Base-by-base conservation (phyloP, 2,888 invertebrate species). In the Cryptophagus acutangulus region DNA sequence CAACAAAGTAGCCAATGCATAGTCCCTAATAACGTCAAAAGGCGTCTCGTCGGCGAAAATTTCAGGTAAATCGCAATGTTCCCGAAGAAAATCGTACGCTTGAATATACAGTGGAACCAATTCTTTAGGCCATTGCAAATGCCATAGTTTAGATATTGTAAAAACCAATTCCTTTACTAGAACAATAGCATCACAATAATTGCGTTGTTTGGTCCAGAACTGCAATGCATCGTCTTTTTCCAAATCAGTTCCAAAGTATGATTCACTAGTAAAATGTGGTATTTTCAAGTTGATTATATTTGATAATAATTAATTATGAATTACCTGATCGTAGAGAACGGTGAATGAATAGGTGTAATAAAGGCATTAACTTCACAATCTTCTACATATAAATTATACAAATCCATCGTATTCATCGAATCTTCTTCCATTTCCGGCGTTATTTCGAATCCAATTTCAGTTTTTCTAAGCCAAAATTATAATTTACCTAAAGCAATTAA, bases 171-270 rank as follows among this genome's bases (percentile, higher is more conserved):
- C 77, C 46, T 77, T 76, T 5, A 84, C 64, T 51, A 82, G 72
- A 35, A 76, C 74, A 49, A 79, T 74, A 2, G 77, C 75, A 58
- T 79, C 78, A 51, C 70, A 71, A 53, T 70, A 72, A 52, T 78
- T 74, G 47, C 78, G 73, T 52, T 77, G 76, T 55, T 76, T 72
- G 38, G 69, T 72, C 54, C 85, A 76, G 53, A 84, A 82, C 34
- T 69, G 66, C 46, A 75, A 72, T 0, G 85, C 81, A 64, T 85
- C 83, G 33, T 67, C 68, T 46, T 70, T 72, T 72, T 87, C 87
- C 36, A 64, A 61, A 24, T 80, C 77, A 1, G 79, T 74, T 1
- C 76, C 79, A 70, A 86, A 87, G 67, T 86, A 86, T 39, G 71
- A 62, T 48, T 71, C 67, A 25, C 53, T 55, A 26, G 9, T 16